A percentile compares a stretch with the other conserved stretches of the same genome.
Conservation (phyloP, 2,797 vertebrate species). For the Sebastiscus albofasciatus region DNA sequence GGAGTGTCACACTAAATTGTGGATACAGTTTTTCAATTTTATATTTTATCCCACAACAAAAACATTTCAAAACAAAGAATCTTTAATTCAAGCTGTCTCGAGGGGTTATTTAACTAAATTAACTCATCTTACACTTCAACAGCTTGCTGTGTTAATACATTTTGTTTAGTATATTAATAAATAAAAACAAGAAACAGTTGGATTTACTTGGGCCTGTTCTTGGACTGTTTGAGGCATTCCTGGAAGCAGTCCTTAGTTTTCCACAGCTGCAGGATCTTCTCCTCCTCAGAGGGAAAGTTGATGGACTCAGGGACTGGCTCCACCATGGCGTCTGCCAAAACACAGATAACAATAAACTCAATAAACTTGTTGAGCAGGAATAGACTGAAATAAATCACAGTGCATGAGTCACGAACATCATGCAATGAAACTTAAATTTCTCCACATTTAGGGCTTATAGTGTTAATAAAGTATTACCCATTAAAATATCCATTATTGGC, state of each 20-base stretch:
- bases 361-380: neutral
- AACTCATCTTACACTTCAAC: neutral
- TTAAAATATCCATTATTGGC: neutral
- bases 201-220: conserved; percentile 90
- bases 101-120: neutral
- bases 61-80: neutral
- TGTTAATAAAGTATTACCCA: neutral
- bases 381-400: neutral
- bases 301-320: conserved; percentile 93
- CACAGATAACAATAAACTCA: neutral
- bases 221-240: conserved; percentile 95
- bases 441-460: rapidly evolving
- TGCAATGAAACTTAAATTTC: neutral
- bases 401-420: neutral
- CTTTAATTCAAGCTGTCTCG: neutral
- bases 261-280: conserved; percentile 91
- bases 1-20: neutral
- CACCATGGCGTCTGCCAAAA: conserved; percentile 85
- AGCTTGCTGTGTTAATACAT: rapidly evolving
- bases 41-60: neutral
- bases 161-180: neutral
- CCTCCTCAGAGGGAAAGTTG: conserved; percentile 92
- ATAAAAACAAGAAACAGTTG: neutral
- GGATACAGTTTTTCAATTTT: neutral
- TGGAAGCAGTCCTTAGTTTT: conserved; percentile 90